phyloP scores from a whole-genome alignment of 1,140 invertebrate genomes.

The Leptinotarsa texana region DNA sequence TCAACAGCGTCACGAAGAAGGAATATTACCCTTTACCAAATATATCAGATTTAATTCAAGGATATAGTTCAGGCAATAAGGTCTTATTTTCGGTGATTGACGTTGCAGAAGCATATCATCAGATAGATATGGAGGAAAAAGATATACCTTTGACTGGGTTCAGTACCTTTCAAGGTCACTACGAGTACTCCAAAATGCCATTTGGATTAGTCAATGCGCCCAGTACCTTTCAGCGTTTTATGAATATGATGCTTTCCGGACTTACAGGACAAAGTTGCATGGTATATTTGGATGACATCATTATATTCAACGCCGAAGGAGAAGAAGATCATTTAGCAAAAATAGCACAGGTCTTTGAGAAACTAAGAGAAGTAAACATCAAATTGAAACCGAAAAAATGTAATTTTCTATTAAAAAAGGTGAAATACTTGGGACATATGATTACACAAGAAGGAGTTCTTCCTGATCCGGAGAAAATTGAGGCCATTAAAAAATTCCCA shows the following conservation, averaged over 20 bases:
- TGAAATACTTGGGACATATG: conserved; percentile 32
- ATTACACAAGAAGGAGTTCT: conserved; percentile 26
- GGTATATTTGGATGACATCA: conserved; percentile 24
- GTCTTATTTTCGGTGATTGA: conserved; percentile 18
- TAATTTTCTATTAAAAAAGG: conserved; percentile 14
- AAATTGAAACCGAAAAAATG: conserved; percentile 22
- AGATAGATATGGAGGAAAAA: conserved; percentile 19
- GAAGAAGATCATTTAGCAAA: conserved; percentile 7
- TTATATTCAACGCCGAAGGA: conserved; percentile 13
- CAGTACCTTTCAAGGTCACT: conserved; percentile 19
- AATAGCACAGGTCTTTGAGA: neutral
- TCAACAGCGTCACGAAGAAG: conserved; percentile 21
- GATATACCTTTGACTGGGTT: conserved; percentile 22
- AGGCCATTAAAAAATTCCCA: conserved; percentile 27
- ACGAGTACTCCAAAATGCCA: conserved; percentile 24
- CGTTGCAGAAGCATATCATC: conserved; percentile 23
- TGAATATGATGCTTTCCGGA: conserved; percentile 17
- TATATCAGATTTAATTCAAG: neutral
- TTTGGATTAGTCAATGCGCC: conserved; percentile 28
- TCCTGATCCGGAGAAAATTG: conserved; percentile 28
- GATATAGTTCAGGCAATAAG: conserved; percentile 11
- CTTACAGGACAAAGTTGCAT: conserved; percentile 18
- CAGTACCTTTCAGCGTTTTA: conserved; percentile 23
- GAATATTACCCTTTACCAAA: conserved; percentile 24
- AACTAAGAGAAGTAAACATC: conserved; percentile 18